phyloP scores from a whole-genome alignment of 2,797 vertebrate genomes.

The Cichlasoma orientale region DNA sequence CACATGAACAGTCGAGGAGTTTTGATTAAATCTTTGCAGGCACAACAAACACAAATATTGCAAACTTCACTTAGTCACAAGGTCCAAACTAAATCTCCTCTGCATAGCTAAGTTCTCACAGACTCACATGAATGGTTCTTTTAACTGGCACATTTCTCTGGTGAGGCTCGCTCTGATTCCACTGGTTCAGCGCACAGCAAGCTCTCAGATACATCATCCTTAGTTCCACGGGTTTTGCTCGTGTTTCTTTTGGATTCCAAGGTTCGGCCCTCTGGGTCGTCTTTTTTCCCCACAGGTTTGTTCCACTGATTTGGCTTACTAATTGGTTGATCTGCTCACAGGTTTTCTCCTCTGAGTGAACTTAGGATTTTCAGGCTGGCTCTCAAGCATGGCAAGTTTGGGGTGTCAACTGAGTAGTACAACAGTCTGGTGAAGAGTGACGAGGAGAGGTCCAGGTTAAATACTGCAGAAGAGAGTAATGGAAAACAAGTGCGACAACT shows the following conservation, averaged over 20 bases:
- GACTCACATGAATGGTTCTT: too few species aligned
- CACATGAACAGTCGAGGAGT: too few species aligned
- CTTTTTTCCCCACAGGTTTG: background rate
- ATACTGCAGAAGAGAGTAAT: background rate
- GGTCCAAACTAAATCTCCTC: too few species aligned
- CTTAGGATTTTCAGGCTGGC: background rate
- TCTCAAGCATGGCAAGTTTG: background rate
- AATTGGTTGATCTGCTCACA: background rate
- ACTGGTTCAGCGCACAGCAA: too few species aligned
- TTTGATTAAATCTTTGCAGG: too few species aligned
- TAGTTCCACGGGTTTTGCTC: too few species aligned
- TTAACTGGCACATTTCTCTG: too few species aligned
- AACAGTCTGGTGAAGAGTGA: background rate
- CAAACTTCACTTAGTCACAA: too few species aligned
- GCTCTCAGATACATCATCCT: too few species aligned
- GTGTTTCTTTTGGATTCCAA: background rate
- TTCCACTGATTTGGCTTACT: background rate
- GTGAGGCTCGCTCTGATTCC: too few species aligned
- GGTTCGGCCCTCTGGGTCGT: background rate
- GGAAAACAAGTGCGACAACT: background rate
- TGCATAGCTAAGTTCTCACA: too few species aligned
- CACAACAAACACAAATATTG: too few species aligned
- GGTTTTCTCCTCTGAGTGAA: background rate
- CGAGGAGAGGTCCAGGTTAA: background rate
- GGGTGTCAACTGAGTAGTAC: background rate